These are phyloP conservation scores for Antigone vipio DNA, from an alignment of 2,113 vertebrate genomes.

Conservation along the genomic window DNA sequence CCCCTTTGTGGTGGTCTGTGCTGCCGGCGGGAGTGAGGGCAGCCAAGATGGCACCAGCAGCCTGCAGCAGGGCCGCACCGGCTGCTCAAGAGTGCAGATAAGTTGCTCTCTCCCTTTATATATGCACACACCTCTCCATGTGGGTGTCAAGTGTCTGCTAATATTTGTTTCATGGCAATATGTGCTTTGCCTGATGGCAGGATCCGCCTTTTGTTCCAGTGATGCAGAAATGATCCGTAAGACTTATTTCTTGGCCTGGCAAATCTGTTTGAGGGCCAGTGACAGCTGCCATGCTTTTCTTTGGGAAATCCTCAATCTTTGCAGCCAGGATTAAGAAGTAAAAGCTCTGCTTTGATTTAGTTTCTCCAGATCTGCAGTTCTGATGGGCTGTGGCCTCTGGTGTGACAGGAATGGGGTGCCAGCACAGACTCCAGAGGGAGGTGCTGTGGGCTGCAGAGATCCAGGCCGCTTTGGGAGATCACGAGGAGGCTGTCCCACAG, in stretches of 20 bases:
- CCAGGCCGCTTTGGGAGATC: neutral
- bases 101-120: neutral
- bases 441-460: neutral
- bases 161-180: neutral
- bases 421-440: neutral
- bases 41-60: neutral
- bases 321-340: neutral
- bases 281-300: slow-evolving; percentile 36
- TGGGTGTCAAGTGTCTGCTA: neutral
- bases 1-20: neutral
- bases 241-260: slow-evolving; percentile 17
- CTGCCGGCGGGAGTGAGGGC: neutral
- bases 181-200: neutral
- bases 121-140: rapidly evolving
- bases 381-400: neutral
- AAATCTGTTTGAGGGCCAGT: neutral
- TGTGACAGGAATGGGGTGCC: rapidly evolving
- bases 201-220: neutral
- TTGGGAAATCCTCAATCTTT: slow-evolving; percentile 36
- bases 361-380: neutral
- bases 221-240: neutral
- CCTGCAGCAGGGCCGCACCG: rapidly evolving
- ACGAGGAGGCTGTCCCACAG: neutral
- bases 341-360: slow-evolving; percentile 26
- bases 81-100: neutral